Base-by-base conservation (phyloP, 2,797 vertebrate genomes). In the Melanotaenia nigrans region DNA sequence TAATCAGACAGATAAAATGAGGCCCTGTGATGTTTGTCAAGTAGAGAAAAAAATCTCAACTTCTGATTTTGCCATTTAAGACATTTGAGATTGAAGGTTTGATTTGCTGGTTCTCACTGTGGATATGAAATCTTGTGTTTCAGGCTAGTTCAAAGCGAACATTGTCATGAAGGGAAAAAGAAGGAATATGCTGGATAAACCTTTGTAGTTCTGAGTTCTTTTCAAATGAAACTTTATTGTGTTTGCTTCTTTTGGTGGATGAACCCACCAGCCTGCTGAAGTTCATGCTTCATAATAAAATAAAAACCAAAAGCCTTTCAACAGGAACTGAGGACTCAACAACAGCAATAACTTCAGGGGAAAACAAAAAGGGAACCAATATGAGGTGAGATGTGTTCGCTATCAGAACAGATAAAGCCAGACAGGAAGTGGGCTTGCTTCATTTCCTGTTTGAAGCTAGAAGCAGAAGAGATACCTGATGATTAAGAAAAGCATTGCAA, bases 361-460 rank as follows among this genome's bases (percentile, higher is more conserved):
- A 85, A 85, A 89, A 88, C 75, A 78, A 75, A 89, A 78, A 71
- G 32, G 77, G 78, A 88, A 86, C 49, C 68, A 60, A 71, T 51
- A 70, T 30, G 60, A 67, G n/a, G 0, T 5, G 66, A 85, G 36
- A n/a, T 53, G 69, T 35, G 18, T 16, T 49, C 1, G 0, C 67
- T 25, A 73, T 84, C 62, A 62, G 47, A 68, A 25, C 24, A 61
- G 85, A 90, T 83, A 77, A 70, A 14, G 0, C 6, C 55, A 79
- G 45, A 69, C 66, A 84, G 88, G 86, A 90, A 82, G 83, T 78
- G 30, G 47, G 35, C 53, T 71, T 71, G 74, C 75, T 84, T 91
- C 83, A 90, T 88, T 82, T 91, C 88, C 88, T 90, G 85, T 90
- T 90, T 83, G 75, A 55, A 86, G 60, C 28, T 11, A 51, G 65